phyloP scores from a whole-genome alignment of 2,113 vertebrate species.

The Tinamus guttatus region DNA sequence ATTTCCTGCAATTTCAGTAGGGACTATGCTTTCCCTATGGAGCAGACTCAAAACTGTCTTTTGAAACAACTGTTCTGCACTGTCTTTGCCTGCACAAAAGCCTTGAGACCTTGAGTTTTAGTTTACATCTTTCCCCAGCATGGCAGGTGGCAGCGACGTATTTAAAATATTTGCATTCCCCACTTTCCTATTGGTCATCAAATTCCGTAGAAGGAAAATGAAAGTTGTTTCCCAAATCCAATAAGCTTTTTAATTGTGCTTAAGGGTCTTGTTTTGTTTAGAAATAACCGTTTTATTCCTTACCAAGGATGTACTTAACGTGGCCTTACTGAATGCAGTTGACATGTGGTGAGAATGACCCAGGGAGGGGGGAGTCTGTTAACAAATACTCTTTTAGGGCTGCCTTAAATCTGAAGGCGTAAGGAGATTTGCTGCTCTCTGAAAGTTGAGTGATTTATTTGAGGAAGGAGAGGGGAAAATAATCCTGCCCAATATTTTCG shows the following conservation, averaged over 20 bases:
- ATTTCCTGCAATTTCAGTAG: slow-evolving; percentile 20
- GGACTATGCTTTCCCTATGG: not conserved
- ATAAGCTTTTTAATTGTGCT: not conserved
- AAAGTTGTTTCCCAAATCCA: not conserved
- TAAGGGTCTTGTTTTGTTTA: not conserved
- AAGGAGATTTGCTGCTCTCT: slow-evolving; percentile 27
- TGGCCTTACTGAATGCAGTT: not conserved
- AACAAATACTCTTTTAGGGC: not conserved
- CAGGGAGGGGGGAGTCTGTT: not conserved
- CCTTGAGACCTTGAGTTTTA: not conserved
- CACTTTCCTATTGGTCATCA: not conserved
- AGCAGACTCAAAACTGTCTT: not conserved
- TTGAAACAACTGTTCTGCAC: not conserved
- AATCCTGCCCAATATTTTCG: not conserved
- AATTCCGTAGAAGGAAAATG: not conserved
- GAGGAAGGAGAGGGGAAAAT: not conserved
- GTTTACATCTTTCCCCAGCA: not conserved
- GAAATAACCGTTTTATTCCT: not conserved
- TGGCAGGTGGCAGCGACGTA: not conserved
- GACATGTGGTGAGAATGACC: not conserved
- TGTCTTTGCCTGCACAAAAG: not conserved
- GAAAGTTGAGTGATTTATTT: slow-evolving; percentile 55
- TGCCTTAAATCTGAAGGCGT: slow-evolving; percentile 11
- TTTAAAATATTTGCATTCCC: not conserved
- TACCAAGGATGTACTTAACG: not conserved